Conservation (phyloP, 30 jellyfish, hydroid and myxozoan genomes). For the Hydractinia symbiolongicarpus region DNA sequence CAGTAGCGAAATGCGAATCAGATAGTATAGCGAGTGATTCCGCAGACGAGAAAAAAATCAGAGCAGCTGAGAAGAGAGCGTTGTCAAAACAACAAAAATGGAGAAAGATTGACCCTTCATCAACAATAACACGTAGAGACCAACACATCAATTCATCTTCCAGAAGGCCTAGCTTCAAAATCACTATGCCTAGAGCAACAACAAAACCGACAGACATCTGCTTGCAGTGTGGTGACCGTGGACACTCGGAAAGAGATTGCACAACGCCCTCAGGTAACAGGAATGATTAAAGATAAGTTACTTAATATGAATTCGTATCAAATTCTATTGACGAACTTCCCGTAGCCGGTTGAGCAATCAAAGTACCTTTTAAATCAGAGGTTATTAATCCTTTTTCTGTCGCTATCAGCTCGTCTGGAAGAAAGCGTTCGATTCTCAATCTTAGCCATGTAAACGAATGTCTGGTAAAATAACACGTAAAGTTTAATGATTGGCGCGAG, state of each 20-base stretch:
- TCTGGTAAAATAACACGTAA: background rate
- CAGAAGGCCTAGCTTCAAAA: background rate
- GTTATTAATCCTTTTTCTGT: background rate
- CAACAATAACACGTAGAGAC: background rate
- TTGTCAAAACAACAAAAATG: background rate
- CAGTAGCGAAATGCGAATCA: background rate
- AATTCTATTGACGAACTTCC: background rate
- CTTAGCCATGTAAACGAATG: background rate
- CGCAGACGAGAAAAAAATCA: background rate
- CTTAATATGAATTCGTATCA: background rate
- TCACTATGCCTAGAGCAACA: background rate
- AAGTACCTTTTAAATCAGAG: background rate
- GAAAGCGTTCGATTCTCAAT: background rate
- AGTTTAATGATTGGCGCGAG: background rate
- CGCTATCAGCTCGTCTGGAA: background rate
- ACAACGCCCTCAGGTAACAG: background rate
- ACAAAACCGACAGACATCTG: background rate
- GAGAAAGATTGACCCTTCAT: background rate
- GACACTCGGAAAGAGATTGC: background rate
- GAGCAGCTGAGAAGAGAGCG: conserved; percentile 9
- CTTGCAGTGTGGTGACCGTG: background rate
- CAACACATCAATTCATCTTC: background rate
- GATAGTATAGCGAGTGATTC: background rate
- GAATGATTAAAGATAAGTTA: background rate
- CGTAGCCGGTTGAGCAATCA: background rate